These are phyloP conservation scores for Lathronympha strigana DNA, from an alignment of 2,888 invertebrate species.

Conservation along the genomic window DNA sequence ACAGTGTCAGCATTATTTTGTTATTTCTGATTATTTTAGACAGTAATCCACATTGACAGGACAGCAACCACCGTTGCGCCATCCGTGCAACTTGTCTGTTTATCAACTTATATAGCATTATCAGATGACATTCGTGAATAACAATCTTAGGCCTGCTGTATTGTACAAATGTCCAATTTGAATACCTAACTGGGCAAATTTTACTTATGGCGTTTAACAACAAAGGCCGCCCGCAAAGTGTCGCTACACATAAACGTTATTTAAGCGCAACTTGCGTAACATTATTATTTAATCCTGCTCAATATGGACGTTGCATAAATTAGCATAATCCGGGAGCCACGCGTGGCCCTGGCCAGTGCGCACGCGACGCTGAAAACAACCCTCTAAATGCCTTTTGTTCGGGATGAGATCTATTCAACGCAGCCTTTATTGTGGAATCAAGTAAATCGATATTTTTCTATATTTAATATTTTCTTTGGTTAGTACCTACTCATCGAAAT, in stretches of 20 bases:
- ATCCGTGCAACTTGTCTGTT: too few relatives aligned
- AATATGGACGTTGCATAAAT: conserved; percentile 53
- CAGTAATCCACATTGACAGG: too few relatives aligned
- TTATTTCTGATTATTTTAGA: too few relatives aligned
- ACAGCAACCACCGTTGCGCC: too few relatives aligned
- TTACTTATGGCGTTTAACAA: background rate
- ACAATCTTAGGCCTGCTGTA: too few relatives aligned
- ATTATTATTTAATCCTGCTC: conserved; percentile 33
- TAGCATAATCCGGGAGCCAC: conserved; percentile 60
- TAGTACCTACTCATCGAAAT: too few relatives aligned
- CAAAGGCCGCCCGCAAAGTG: background rate
- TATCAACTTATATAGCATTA: too few relatives aligned
- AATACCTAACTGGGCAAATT: too few relatives aligned
- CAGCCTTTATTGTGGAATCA: conserved; percentile 36
- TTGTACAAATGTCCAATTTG: too few relatives aligned
- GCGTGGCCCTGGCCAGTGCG: conserved; percentile 58
- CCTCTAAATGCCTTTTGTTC: conserved; percentile 60
- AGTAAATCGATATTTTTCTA: conserved; percentile 4
- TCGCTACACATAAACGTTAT: conserved; percentile 17
- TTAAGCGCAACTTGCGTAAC: conserved; percentile 24
- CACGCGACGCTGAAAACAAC: conserved; percentile 60
- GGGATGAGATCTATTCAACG: conserved; percentile 55
- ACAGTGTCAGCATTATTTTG: too few relatives aligned
- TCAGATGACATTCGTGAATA: too few relatives aligned
- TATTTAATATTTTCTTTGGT: too few relatives aligned